Evolutionary conservation across 2,888 invertebrate genomes (phyloP).

Genomic region (Chymomyza amoena): DNA sequence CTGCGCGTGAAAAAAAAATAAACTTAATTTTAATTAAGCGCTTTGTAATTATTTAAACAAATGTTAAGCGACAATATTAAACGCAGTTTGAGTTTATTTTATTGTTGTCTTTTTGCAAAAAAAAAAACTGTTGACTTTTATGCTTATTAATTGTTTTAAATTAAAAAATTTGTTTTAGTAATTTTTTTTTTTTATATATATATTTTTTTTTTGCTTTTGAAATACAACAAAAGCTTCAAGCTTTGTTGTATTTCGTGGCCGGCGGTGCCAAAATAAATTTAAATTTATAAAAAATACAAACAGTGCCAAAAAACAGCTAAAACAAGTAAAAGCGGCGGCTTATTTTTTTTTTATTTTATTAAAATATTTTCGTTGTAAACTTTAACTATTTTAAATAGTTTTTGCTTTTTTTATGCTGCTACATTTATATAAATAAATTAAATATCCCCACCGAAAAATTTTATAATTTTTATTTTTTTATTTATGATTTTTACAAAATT

Average conservation of each 20-base stretch:
- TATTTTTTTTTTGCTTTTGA: conserved; percentile 30
- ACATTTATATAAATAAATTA: conserved; percentile 25
- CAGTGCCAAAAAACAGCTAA: conserved; percentile 60
- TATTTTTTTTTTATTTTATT: conserved; percentile 1
- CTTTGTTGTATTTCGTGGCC: conserved; percentile 7
- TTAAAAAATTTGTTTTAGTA: not conserved
- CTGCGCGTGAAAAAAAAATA: not conserved
- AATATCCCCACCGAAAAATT: conserved; percentile 72
- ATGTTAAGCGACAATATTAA: conserved; percentile 29
- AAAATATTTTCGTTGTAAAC: conserved; percentile 1
- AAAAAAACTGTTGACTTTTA: conserved; percentile 38
- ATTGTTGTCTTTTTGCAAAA: conserved; percentile 38
- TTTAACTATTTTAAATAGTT: no score
- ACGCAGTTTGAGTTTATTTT: conserved; percentile 12
- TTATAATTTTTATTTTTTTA: conserved; percentile 13
- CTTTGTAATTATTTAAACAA: conserved; percentile 10
- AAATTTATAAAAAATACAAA: conserved; percentile 36
- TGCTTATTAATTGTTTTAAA: conserved; percentile 20
- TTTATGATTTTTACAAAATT: conserved; percentile 7
- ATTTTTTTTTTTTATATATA: not conserved
- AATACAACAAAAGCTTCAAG: conserved; percentile 52
- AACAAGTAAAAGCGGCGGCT: not conserved
- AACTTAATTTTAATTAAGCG: not conserved
- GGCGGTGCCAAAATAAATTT: conserved; percentile 68
- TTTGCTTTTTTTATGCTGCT: no score